Evolutionary conservation across 1,140 invertebrate genomes (phyloP), one percentile per base, ranked within the genome.

Genomic region (Pteromalus puparum): DNA sequence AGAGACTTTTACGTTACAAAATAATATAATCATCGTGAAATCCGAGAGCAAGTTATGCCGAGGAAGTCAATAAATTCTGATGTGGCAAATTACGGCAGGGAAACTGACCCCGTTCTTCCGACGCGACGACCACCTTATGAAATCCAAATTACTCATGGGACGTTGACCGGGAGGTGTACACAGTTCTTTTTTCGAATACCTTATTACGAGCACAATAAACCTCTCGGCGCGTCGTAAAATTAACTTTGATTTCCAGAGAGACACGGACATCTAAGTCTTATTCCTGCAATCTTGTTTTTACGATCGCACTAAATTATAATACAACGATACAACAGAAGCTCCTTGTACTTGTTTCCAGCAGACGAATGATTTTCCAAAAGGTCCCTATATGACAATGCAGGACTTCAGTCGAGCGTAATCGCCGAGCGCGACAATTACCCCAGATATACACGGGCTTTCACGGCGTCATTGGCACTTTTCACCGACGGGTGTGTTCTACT

Each of bases 391-490:
- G 53, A n/a, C n/a, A 61, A 61, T 61, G 18, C 53, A n/a, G 18
- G 53, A 21, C 53, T 61, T n/a, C 53, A n/a, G 18, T 61, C 53
- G 53, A 70, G 24, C 67, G 30, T 21, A 28, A 4, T 53, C 70
- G 73, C 18, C n/a, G 7, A 2, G 28, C 15, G 10, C 68, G 42
- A 24, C 48, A 61, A 81, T 81, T 81, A 81, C 6, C 70, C 80
- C 80, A 81, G 61, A 82, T 82, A 65, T n/a, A 70, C 67, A 21
- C 30, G 3, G 6, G 38, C 75, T 83, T 78, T 83, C 82, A 78
- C 82, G 81, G n/a, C 73, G 61, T 83, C 81, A 83, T 76, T 75
- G 73, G 73, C 73, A 68, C 75, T 75, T n/a, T 76, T 65, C 53
- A 34, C 28, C 70, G 18, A 5, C 72, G n/a, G 42, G n/a, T 34